Conservation (phyloP, 2,113 vertebrate species). For the Balaenoptera acutorostrata region DNA sequence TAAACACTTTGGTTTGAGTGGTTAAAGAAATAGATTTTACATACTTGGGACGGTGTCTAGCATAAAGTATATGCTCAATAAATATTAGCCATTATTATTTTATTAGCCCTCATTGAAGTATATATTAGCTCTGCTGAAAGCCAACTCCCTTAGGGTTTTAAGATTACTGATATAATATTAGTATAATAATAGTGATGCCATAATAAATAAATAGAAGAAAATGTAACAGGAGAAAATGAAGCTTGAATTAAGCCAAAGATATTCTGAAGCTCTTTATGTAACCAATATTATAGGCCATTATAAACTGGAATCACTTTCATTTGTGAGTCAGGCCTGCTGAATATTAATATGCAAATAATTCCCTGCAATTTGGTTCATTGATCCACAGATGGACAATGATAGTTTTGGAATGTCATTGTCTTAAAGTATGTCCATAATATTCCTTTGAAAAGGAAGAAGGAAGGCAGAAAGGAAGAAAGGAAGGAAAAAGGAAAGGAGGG, state of each 20-base stretch:
- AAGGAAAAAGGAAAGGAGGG: not conserved
- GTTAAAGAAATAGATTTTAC: not conserved
- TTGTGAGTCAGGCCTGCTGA: not conserved
- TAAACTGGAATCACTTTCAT: not conserved
- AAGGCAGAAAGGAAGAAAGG: not conserved
- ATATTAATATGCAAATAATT: not conserved
- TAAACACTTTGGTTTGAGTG: not conserved
- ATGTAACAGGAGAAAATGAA: not conserved
- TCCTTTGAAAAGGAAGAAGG: not conserved
- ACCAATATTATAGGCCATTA: not conserved
- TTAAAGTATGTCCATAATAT: not conserved
- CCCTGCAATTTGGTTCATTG: not conserved
- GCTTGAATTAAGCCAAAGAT: not conserved
- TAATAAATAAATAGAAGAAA: not conserved
- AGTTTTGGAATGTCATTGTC: not conserved
- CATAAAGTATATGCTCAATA: not conserved
- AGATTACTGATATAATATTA: not conserved
- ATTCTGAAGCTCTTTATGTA: not conserved
- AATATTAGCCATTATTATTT: conserved; percentile 9
- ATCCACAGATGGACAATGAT: not conserved
- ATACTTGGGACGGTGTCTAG: not conserved
- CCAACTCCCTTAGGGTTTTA: not conserved
- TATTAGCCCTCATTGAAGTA: not conserved
- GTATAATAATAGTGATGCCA: not conserved
- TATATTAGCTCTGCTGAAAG: not conserved